Evolutionary conservation across 1,140 invertebrate species (phyloP), one percentile per base, ranked within the genome.

Genomic region (Helicoverpa armigera): DNA sequence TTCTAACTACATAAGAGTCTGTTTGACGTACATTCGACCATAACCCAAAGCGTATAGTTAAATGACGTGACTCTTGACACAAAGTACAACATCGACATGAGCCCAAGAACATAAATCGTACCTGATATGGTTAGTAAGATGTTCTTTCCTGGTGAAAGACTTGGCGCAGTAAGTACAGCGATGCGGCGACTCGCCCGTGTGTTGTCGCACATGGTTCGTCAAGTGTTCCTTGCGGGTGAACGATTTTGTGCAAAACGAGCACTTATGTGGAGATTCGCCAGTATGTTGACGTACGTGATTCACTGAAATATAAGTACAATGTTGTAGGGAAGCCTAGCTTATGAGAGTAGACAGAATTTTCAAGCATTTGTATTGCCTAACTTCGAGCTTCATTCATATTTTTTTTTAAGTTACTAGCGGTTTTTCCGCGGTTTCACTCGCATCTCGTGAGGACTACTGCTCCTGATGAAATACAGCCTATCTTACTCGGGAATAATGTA

Each of bases 221-320:
- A 98, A 95, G 93, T 98, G 97, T 94, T 98, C 97, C 93, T 97
- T 97, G 90, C 97, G 96, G 23, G 97, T 98, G 94, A 98, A 98
- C 75, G 97, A 97, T 94, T 98, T 98, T 13, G 97, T 96, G 94
- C 98, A 98, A 92, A 96, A 97, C 80, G 96, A 96, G 91, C 98
- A 98, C 86, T 97, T 96, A 91, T 98, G 98, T 43, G 97, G 97
- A 56, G 97, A 98, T 92, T 98, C 97, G 82, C 97, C 96, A 81
- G 97, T 98, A 92, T 98, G 97, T 92, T 98, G 97, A 48, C 97
- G 95, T 84, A 98, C 97, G 94, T 98, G 97, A 92, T 98, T 98
- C 85, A 97, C 95, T 92, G 83, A 18, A 84, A 60, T 29, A 43
- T 18, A 65, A 43, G 5, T 5, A 43, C 5, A 43, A 43, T 43